phyloP scores from a whole-genome alignment of 2,113 vertebrate genomes.

The Myiagra hebetior region DNA sequence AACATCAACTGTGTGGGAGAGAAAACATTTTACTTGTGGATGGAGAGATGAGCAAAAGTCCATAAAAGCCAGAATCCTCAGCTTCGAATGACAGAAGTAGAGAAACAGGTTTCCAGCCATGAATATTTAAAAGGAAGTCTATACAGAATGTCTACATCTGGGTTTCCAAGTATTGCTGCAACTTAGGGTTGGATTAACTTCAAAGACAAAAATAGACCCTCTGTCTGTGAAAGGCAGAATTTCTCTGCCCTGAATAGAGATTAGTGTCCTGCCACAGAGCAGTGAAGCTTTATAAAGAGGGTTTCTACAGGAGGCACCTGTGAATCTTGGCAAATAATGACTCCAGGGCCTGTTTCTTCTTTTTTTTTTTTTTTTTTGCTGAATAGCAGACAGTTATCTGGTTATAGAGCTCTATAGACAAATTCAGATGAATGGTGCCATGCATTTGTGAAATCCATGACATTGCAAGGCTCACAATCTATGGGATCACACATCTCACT shows the following conservation, averaged over 20 bases:
- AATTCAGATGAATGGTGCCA: conserved; percentile 29
- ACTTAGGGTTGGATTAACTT: conserved; percentile 51
- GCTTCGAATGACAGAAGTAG: not conserved
- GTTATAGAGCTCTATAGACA: conserved; percentile 45
- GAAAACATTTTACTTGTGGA: not conserved
- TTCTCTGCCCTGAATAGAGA: conserved; percentile 59
- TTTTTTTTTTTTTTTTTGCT: not conserved
- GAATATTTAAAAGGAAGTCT: conserved; percentile 58
- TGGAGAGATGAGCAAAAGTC: not conserved
- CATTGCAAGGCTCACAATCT: not conserved
- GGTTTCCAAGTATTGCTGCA: conserved; percentile 47
- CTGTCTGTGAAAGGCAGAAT: conserved; percentile 22
- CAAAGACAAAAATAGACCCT: conserved; percentile 66
- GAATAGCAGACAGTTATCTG: conserved; percentile 64
- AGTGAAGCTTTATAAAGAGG: conserved; percentile 10
- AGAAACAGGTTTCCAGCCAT: conserved; percentile 1
- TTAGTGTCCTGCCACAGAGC: conserved; percentile 44
- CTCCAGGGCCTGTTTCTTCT: conserved; percentile 18
- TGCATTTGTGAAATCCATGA: conserved; percentile 41
- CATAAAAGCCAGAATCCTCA: not conserved
- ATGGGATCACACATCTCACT: not conserved
- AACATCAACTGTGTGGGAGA: not conserved
- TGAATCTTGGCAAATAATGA: conserved; percentile 72
- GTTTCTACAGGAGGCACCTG: conserved; percentile 71
- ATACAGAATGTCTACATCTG: conserved; percentile 59